A percentile compares a stretch with the other conserved stretches of the same genome.
Conservation (phyloP, 2,797 vertebrate genomes). For the Syngnathus acus region DNA sequence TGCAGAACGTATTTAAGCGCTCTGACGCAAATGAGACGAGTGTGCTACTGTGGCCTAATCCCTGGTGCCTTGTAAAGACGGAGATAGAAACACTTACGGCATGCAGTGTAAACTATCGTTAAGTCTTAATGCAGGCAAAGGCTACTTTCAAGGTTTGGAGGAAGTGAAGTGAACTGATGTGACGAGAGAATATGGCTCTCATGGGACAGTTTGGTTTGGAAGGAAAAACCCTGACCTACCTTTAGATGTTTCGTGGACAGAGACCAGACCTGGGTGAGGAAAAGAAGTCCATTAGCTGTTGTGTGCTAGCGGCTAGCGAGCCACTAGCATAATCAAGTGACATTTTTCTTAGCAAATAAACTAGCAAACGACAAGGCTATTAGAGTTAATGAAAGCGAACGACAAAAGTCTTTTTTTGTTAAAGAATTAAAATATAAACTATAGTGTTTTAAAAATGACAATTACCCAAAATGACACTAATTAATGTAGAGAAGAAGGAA, state of each 20-base stretch:
- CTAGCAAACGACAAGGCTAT: too few species aligned
- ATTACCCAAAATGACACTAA: too few species aligned
- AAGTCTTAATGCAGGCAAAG: constrained; percentile 45
- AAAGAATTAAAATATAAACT: too few species aligned
- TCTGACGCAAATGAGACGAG: constrained; percentile 62
- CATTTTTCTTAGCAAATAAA: too few species aligned
- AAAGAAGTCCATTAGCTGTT: too few species aligned
- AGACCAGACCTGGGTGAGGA: too few species aligned
- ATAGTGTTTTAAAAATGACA: too few species aligned
- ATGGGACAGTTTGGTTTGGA: not conserved
- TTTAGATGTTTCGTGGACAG: not conserved
- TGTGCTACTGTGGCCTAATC: constrained; percentile 56
- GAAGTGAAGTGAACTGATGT: not conserved
- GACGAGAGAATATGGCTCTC: not conserved
- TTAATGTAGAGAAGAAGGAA: too few species aligned
- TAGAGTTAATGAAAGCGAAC: too few species aligned
- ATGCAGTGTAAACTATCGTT: constrained; percentile 30
- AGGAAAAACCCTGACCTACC: not conserved
- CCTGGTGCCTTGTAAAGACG: constrained; percentile 64
- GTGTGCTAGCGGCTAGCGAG: too few species aligned
- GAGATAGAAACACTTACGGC: constrained; percentile 63
- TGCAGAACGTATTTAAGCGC: constrained; percentile 50
- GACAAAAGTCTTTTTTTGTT: too few species aligned
- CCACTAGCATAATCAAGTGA: too few species aligned
- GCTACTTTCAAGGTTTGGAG: not conserved